A percentile compares a stretch with the other conserved stretches of the same genome.
These are phyloP conservation scores for Pecten maximus DNA, from an alignment of 2,888 invertebrate species.

Conservation along the genomic window DNA sequence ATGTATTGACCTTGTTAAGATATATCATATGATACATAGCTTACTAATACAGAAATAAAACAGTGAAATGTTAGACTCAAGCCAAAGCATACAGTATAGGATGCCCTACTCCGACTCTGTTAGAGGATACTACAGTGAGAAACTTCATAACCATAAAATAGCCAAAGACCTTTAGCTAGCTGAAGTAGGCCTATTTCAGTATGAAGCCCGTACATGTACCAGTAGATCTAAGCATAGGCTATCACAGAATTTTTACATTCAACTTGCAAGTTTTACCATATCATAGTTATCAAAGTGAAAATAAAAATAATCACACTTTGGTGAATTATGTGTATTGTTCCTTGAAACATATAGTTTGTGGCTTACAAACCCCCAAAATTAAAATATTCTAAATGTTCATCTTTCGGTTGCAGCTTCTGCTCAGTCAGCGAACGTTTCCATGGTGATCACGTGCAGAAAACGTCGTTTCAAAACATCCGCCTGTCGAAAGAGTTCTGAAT, in stretches of 20 bases:
- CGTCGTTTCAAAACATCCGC: conserved; percentile 35
- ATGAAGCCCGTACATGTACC: no score
- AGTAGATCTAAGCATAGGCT: no score
- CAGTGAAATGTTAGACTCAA: no score
- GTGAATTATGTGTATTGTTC: background rate
- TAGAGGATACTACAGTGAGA: no score
- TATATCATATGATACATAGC: no score
- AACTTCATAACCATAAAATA: no score
- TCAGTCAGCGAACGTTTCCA: background rate
- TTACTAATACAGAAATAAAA: no score
- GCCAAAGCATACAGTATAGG: no score
- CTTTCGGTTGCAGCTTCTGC: conserved; percentile 15
- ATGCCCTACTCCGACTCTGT: no score
- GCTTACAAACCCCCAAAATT: background rate
- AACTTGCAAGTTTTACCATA: background rate
- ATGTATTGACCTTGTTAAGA: no score
- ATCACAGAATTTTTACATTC: background rate
- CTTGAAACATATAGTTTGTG: background rate
- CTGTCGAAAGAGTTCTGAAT: background rate
- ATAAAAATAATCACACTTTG: background rate
- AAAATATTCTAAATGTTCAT: conserved; percentile 7
- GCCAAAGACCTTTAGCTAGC: no score
- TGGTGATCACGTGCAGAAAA: conserved; percentile 22
- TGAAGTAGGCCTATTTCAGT: no score
- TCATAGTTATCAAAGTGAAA: background rate